Evolutionary conservation across 1,140 invertebrate species (phyloP).

Genomic region (Drosophila nebulosa): DNA sequence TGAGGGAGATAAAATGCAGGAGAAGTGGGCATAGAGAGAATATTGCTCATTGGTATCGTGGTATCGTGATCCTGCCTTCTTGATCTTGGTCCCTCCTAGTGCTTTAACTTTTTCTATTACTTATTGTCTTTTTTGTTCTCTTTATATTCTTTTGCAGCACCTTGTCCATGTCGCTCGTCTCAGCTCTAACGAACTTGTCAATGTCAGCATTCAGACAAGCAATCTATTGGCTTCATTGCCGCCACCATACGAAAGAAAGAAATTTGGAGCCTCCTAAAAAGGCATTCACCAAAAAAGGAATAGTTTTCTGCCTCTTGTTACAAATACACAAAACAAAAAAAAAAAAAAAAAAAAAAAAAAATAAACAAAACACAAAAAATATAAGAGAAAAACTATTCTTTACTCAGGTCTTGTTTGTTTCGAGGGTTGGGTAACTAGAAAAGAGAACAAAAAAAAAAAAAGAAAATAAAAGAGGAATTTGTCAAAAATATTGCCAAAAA

Average conservation of each 20-base stretch:
- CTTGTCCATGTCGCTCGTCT: conserved; percentile 84
- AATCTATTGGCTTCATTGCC: conserved; percentile 84
- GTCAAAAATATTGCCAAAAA: conserved; percentile 59
- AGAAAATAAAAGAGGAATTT: no score
- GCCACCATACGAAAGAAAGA: conserved; percentile 84
- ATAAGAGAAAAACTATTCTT: not conserved
- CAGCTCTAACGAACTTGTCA: conserved; percentile 84
- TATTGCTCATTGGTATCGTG: no score
- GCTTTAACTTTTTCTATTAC: not conserved
- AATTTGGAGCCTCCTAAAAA: conserved; percentile 82
- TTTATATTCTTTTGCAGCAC: conserved; percentile 83
- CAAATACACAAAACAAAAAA: conserved; percentile 7
- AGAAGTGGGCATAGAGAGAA: no score
- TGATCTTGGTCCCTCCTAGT: not conserved
- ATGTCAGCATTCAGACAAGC: conserved; percentile 86
- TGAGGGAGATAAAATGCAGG: no score
- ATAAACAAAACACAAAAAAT: not conserved
- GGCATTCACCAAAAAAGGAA: not conserved
- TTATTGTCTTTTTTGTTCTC: conserved; percentile 26
- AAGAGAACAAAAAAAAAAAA: not conserved
- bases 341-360: conserved; percentile 42
- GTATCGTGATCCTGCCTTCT: not conserved
- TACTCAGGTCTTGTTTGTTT: conserved; percentile 1
- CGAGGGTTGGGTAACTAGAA: not conserved
- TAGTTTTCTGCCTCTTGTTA: conserved; percentile 53